These are phyloP conservation scores for Xiphophorus hellerii DNA, from an alignment of 2,113 vertebrate genomes.

Conservation along the genomic window DNA sequence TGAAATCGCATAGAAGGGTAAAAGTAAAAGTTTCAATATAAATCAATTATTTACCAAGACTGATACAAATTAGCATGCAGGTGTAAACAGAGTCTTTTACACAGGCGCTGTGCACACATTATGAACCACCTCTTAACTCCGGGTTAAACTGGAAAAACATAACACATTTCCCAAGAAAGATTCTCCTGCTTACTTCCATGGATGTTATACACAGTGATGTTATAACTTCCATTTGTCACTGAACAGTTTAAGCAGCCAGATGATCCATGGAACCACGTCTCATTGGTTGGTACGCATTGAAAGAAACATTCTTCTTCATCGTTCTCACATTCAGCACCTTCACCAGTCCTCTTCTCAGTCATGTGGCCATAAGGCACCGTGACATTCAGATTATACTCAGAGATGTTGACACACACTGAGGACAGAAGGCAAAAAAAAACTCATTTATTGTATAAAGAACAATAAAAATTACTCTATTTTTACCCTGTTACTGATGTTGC, in stretches of 20 bases:
- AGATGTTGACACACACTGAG: constrained; percentile 37
- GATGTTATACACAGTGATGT: accelerated
- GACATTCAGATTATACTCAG: accelerated
- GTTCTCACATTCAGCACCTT: accelerated
- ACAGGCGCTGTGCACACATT: not conserved
- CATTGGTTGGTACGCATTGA: accelerated
- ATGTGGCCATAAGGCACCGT: accelerated
- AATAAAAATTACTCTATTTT: not conserved
- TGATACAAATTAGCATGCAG: not conserved
- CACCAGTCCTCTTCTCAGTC: accelerated
- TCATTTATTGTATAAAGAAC: not conserved
- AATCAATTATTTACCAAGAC: not conserved
- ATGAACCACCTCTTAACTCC: not conserved
- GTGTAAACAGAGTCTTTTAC: not conserved
- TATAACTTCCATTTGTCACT: accelerated
- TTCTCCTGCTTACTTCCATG: not conserved
- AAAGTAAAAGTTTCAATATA: not conserved
- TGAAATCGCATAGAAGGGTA: not conserved
- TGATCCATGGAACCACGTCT: not conserved
- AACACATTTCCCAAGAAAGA: not conserved
- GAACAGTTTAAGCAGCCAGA: accelerated
- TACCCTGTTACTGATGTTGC: not conserved
- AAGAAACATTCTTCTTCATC: accelerated
- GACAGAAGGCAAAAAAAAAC: not conserved
- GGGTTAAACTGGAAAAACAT: not conserved